Base-by-base conservation (phyloP, 2,113 vertebrate genomes). In the Corythaixoides concolor region DNA sequence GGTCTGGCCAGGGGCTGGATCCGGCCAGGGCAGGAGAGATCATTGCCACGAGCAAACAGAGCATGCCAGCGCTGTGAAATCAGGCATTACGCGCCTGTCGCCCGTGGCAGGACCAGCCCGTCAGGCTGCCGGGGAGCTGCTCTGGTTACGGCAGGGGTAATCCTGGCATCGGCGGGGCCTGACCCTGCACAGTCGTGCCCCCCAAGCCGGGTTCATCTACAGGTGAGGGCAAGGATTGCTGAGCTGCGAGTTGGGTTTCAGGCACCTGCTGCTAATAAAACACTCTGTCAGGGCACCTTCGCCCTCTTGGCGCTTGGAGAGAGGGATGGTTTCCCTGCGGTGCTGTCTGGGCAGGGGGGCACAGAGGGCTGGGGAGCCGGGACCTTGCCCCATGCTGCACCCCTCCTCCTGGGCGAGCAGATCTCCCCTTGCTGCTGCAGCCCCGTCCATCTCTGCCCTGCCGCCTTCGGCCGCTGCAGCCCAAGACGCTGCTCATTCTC, bases 201-300 rank as follows among this genome's bases (percentile, higher is more conserved):
- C 89, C 80, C 53, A 49, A 56, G 41, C 76, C 21, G 96, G 82
- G 98, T 97, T 98, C 98, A 98, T 97, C 96, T 83, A 69, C 98
- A 98, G 97, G 98, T 98, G 97, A 98, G 97, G 83, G 90, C 73
- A 96, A 47, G 60, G 86, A 95, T 89, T 67, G 72, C 91, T 85
- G 97, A 83, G 95, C 87, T 55, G 70, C 11, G n/a, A 81, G 80
- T 95, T 93, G 62, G 53, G 50, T 97, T 97, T 97, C 96, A 97
- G 95, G 92, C 98, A 98, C 96, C 98, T 98, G 98, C 94, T 93
- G 64, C 90, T 89, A 97, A 98, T 98, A 98, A 98, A 98, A 98
- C 97, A 98, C 70, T 87, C 94, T 98, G 98, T 97, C 98, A 97
- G 67, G 80, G 37, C 62, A 91, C 85, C 55, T 63, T 84, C 1